Evolutionary conservation across 2,888 invertebrate species (phyloP), one percentile per base, ranked within the genome.

Genomic region (Eupithecia insigniata): DNA sequence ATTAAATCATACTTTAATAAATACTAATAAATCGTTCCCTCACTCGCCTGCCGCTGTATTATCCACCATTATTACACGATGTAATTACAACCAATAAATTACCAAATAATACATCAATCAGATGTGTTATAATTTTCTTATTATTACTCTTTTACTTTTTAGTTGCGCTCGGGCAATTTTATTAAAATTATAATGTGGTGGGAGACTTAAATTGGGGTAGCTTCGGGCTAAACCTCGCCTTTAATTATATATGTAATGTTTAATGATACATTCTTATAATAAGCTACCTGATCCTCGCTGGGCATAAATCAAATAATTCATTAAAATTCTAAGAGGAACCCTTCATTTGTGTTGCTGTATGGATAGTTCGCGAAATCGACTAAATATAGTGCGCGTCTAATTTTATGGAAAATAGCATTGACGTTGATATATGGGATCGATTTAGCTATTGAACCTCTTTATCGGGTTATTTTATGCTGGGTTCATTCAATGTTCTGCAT

Each of bases 61-160:
- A 93, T 92, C 90, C 83, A 85, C 90, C 89, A 89, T 91, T 92
- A 93, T 93, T 93, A 93, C 92, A 91, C 89, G 91, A 93, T 93
- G 92, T 94, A 93, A 94, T 94, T 94, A 94, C 90, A 88, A 81
- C 86, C 93, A 90, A 94, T 94, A 94, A 94, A 93, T 94, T 93
- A 93, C 89, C 92, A 92, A 93, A 94, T 94, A 93, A 92, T 93
- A 92, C 93, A 93, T 94, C 93, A 93, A 94, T 94, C 93, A 93
- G 93, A 93, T 90, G 93, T 93, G 93, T 94, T 93, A 94, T 93
- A 93, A 93, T 93, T 93, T 92, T 88, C 87, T 89, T 88, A 86
- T 89, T 87, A 87, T 88, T 87, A 86, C 82, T 84, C 87, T 90
- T 87, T 87, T 85, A 88, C 89, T 85, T 85, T 85, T 88, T 89